These are phyloP conservation scores for Nephrotoma guestfalica DNA, from an alignment of 2,888 invertebrate genomes.

Conservation along the genomic window DNA sequence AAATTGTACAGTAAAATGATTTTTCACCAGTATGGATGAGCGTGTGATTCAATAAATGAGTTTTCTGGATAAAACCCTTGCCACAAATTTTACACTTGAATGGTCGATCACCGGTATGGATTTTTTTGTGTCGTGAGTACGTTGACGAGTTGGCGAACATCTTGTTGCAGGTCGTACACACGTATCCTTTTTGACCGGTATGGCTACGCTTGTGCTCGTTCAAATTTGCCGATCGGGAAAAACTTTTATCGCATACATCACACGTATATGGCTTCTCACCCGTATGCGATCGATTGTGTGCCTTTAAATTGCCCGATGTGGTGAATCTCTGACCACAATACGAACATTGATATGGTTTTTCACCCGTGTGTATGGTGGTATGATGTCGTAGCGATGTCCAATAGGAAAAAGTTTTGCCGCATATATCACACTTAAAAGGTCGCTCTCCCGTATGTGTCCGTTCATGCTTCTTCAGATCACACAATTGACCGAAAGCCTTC, in stretches of 20 bases:
- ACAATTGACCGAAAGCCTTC: not conserved
- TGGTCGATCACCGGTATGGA: conserved; percentile 10
- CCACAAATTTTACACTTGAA: conserved; percentile 11
- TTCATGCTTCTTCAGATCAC: conserved; percentile 5
- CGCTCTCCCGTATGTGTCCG: conserved; percentile 5
- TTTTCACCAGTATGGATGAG: conserved; percentile 11
- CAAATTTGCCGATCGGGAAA: conserved; percentile 8
- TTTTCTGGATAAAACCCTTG: conserved; percentile 9
- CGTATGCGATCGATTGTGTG: conserved; percentile 10
- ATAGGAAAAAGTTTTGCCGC: conserved; percentile 10
- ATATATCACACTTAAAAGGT: conserved; percentile 8
- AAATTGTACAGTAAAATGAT: conserved; percentile 9
- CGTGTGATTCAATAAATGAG: conserved; percentile 10
- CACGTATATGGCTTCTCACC: conserved; percentile 9
- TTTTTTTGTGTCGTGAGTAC: conserved; percentile 10
- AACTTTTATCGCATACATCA: conserved; percentile 10
- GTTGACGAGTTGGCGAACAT: conserved; percentile 6
- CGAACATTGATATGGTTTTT: conserved; percentile 8
- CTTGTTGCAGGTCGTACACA: conserved; percentile 8
- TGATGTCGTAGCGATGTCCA: conserved; percentile 9
- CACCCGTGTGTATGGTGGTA: conserved; percentile 6
- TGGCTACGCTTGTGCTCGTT: conserved; percentile 9
- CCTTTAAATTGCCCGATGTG: conserved; percentile 9
- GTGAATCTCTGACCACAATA: conserved; percentile 10
- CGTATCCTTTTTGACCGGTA: conserved; percentile 5